Percentiles rank a stretch among this genome's conserved stretches.
These are phyloP conservation scores for Euura lappo DNA, from an alignment of 1,140 invertebrate genomes.

Conservation along the genomic window DNA sequence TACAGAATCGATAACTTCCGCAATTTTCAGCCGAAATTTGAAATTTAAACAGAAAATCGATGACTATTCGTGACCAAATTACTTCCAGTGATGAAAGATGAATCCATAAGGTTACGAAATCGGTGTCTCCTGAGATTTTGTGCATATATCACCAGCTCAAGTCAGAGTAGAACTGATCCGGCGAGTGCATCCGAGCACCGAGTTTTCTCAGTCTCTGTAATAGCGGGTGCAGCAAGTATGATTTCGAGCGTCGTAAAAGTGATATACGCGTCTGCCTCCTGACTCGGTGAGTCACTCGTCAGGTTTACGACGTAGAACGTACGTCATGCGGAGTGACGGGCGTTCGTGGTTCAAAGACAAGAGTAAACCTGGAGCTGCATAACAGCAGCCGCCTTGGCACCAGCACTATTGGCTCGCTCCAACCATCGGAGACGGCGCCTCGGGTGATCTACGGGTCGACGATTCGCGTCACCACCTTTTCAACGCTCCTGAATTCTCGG, in stretches of 20 bases:
- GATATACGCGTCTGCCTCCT: conserved; percentile 43
- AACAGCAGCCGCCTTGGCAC: conserved; percentile 12
- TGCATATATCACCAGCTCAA: no score
- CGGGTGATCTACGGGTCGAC: conserved; percentile 43
- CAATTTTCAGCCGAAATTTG: background rate
- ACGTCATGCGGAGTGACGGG: conserved; percentile 19
- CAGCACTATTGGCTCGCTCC: background rate
- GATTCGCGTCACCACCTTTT: conserved; percentile 47
- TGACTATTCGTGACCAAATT: no score
- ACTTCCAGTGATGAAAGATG: no score
- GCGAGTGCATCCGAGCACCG: no score
- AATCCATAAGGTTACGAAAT: no score
- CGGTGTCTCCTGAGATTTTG: no score
- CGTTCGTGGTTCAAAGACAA: conserved; percentile 50
- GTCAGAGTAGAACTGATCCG: no score
- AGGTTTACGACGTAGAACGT: conserved; percentile 45
- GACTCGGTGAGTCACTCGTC: conserved; percentile 48
- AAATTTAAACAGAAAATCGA: no score
- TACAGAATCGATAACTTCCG: background rate
- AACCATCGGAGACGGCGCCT: conserved; percentile 8
- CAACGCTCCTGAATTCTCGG: conserved; percentile 36
- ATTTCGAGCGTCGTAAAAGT: conserved; percentile 41
- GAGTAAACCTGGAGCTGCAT: background rate
- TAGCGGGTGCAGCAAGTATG: background rate
- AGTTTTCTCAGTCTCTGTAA: no score